Evolutionary conservation across 2,888 invertebrate species (phyloP), one percentile per base, ranked within the genome.

Genomic region (Cerastis leucographa): DNA sequence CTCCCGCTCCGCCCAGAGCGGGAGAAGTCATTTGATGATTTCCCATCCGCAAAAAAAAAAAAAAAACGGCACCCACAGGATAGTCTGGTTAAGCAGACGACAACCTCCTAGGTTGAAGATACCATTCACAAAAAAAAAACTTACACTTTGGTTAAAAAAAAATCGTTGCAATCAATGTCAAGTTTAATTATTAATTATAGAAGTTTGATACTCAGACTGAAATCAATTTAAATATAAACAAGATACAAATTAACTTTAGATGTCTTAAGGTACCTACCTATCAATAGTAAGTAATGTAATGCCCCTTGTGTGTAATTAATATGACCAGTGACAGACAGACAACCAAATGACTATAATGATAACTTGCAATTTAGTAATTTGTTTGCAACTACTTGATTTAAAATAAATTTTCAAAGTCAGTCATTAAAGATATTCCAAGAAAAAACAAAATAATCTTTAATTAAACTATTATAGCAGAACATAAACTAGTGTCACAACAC

Each of bases 151-250:
- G n/a, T n/a, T n/a, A n/a, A n/a, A n/a, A n/a, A n/a, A n/a, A n/a
- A n/a, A n/a, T n/a, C n/a, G n/a, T n/a, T n/a, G n/a, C n/a, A n/a
- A 75, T 61, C 54, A 49, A 73, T 25, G 17, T 3, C 22, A 12
- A 35, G n/a, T 70, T 25, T 29, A 51, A 80, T 62, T 12, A 29
- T 3, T 29, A 17, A 40, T 12, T 65, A 22, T 11, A 59, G n/a
- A 54, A 29, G n/a, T 66, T 81, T 46, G n/a, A 46, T 54, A 22
- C 51, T 19, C 3, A 1, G 11, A 14, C 14, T 17, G 0, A 29
- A 66, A 51, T 54, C 29, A 29, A 62, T 64, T 65, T 9, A 56
- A 56, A 35, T 17, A 40, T 46, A 14, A 49, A 22, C 8, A 51
- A 51, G 22, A 22, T 9, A 2, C 17, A 42, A 65, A 22, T 35